Base-by-base conservation (phyloP, 1,140 invertebrate species). In the Stenopsyche tienmushanensis region DNA sequence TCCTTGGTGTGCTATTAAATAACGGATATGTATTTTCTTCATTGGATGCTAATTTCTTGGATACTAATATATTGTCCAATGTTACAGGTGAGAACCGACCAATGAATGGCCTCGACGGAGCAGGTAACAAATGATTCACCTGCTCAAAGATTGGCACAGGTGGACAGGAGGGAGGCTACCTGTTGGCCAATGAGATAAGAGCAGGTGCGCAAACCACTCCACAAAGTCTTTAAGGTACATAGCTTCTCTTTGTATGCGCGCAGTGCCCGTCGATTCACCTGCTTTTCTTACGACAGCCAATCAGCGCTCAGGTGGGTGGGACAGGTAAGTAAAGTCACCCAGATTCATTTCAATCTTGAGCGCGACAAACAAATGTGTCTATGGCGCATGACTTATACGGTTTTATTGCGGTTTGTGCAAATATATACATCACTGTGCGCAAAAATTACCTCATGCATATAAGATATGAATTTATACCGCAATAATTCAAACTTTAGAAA, bases 161-260 rank as follows among this genome's bases (percentile, higher is more conserved):
- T 39, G 54, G 41, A 5, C 15, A 5, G 45, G n/a, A 8, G 29
- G 29, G 29, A 7, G 29, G 5, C 5, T 13, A 34, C 29, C 20
- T 17, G 20, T 52, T 41, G 29, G 23, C 67, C 67, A 69, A 69
- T 69, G 57, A 65, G 67, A 69, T 65, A 65, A 58, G 15, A 24
- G 44, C 67, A 63, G 63, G 67, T 69, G 67, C 18, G 29, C 47
- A 24, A 55, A 7, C 5, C 5, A 34, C 5, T 13, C 29, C 15
- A 20, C 15, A 1, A 42, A 42, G 52, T n/a, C n/a, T n/a, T n/a
- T n/a, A n/a, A n/a, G n/a, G n/a, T n/a, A n/a, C n/a, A n/a, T n/a
- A n/a, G n/a, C n/a, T n/a, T 49, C 45, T 49, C 45, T 13, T 17
- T 47, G n/a, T 47, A 59, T 20, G 18, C 17, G 47, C 29, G 21